phyloP scores from a whole-genome alignment of 2,888 invertebrate species.

The Mylabris sibirica region DNA sequence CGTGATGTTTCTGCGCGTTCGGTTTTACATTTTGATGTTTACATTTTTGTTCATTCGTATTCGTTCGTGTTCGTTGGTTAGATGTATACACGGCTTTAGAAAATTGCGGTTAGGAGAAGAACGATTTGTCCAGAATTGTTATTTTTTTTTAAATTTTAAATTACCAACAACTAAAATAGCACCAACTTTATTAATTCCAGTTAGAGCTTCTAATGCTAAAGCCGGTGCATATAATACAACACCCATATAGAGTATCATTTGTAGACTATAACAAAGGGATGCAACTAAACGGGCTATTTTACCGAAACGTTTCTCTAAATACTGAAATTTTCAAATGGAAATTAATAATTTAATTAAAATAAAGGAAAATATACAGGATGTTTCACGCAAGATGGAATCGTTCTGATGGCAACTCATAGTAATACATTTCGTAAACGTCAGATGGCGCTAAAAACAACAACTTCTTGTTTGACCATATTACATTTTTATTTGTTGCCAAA shows the following conservation, averaged over 20 bases:
- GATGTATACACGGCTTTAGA: too few relatives aligned
- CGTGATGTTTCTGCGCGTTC: too few relatives aligned
- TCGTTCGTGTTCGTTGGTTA: too few relatives aligned
- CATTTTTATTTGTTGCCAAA: too few relatives aligned
- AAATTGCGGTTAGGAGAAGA: too few relatives aligned
- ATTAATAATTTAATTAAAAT: conserved; percentile 17
- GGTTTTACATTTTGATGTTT: too few relatives aligned
- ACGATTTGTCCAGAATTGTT: conserved; percentile 9
- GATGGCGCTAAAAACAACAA: too few relatives aligned
- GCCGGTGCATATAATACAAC: conserved; percentile 95
- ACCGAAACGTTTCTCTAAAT: conserved; percentile 88
- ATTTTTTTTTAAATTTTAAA: too few relatives aligned
- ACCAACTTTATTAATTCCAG: conserved; percentile 75
- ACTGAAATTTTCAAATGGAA: conserved; percentile 72
- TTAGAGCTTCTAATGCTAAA: conserved; percentile 85
- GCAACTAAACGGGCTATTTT: conserved; percentile 76
- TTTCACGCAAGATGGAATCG: background rate
- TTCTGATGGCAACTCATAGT: background rate
- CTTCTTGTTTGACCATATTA: too few relatives aligned
- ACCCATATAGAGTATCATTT: conserved; percentile 90
- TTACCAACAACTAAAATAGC: conserved; percentile 77
- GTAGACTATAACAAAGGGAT: conserved; percentile 84
- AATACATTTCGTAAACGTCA: too few relatives aligned
- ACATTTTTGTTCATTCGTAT: too few relatives aligned
- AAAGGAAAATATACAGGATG: background rate